Evolutionary conservation across 2,113 vertebrate species (phyloP).

Genomic region (Nothobranchius kuhntae): DNA sequence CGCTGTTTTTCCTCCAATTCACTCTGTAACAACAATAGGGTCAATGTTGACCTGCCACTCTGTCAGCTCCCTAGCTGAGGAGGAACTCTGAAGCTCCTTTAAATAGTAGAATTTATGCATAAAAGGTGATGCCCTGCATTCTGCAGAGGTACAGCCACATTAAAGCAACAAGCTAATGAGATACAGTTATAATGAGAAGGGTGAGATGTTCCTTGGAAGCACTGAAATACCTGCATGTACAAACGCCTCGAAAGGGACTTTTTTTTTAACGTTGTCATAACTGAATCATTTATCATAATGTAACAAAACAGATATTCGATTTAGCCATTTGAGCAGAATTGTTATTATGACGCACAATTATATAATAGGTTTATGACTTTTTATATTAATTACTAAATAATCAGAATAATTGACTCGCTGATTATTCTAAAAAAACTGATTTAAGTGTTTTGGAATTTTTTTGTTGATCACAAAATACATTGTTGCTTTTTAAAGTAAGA

Average conservation of each 20-base stretch:
- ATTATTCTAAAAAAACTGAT: too few relatives aligned
- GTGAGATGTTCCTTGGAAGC: slow-evolving; percentile 2
- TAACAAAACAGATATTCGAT: slow-evolving; percentile 54
- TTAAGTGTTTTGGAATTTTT: too few relatives aligned
- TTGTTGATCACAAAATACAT: too few relatives aligned
- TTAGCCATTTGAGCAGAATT: slow-evolving; percentile 44
- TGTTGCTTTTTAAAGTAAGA: too few relatives aligned
- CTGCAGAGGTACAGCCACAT: slow-evolving; percentile 6
- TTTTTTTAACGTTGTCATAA: not conserved
- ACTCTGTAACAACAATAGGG: slow-evolving; percentile 29
- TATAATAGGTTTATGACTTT: too few relatives aligned
- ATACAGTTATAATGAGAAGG: slow-evolving; percentile 20
- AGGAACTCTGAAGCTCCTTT: slow-evolving; percentile 7
- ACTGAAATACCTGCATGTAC: slow-evolving; percentile 14
- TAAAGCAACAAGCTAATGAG: slow-evolving; percentile 26
- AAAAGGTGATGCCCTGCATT: slow-evolving; percentile 3
- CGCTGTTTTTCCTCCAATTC: not conserved
- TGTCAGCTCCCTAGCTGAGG: slow-evolving; percentile 9
- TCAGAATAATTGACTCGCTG: too few relatives aligned
- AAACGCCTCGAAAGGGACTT: slow-evolving; percentile 17
- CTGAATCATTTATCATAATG: slow-evolving; percentile 3
- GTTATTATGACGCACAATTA: not conserved
- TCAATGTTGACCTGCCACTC: slow-evolving; percentile 30
- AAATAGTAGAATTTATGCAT: slow-evolving; percentile 27
- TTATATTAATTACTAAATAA: too few relatives aligned